Percentiles rank a stretch among this genome's conserved stretches.
These are phyloP conservation scores for Ichneumoninae sp. DNA, from an alignment of 2,888 invertebrate genomes.

Conservation along the genomic window DNA sequence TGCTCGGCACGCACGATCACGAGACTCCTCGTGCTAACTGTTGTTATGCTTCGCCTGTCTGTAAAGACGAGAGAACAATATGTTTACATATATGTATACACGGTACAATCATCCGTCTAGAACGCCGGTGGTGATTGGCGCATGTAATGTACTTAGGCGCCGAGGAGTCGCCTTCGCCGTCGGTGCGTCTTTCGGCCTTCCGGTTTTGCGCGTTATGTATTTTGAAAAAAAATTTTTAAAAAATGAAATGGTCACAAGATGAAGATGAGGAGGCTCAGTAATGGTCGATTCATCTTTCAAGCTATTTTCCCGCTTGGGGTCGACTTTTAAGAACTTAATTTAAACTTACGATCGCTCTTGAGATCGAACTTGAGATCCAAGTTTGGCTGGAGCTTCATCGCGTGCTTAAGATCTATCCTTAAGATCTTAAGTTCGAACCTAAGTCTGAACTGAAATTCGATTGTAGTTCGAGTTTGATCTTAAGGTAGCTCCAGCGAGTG, in stretches of 20 bases:
- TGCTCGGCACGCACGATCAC: constrained; percentile 33
- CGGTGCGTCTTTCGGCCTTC: constrained; percentile 30
- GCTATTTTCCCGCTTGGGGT: background rate
- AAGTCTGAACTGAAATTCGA: too few species aligned
- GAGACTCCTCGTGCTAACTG: constrained; percentile 69
- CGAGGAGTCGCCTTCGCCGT: constrained; percentile 37
- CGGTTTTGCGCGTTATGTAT: constrained; percentile 15
- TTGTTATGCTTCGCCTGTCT: constrained; percentile 55
- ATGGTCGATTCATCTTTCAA: constrained; percentile 1
- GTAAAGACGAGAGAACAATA: constrained; percentile 25
- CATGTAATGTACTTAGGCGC: constrained; percentile 36
- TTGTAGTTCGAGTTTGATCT: too few species aligned
- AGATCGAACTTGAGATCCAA: too few species aligned
- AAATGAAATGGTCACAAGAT: background rate
- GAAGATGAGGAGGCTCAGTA: background rate
- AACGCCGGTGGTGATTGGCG: background rate
- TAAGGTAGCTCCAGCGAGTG: too few species aligned
- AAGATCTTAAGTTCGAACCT: too few species aligned
- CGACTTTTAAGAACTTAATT: too few species aligned
- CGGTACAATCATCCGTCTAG: background rate
- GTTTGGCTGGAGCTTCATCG: too few species aligned
- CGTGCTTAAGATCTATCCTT: too few species aligned
- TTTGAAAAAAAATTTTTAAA: background rate
- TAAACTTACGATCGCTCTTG: too few species aligned
- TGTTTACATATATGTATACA: constrained; percentile 13